phyloP scores from a whole-genome alignment of 2,797 vertebrate genomes.

The Anabas testudineus region DNA sequence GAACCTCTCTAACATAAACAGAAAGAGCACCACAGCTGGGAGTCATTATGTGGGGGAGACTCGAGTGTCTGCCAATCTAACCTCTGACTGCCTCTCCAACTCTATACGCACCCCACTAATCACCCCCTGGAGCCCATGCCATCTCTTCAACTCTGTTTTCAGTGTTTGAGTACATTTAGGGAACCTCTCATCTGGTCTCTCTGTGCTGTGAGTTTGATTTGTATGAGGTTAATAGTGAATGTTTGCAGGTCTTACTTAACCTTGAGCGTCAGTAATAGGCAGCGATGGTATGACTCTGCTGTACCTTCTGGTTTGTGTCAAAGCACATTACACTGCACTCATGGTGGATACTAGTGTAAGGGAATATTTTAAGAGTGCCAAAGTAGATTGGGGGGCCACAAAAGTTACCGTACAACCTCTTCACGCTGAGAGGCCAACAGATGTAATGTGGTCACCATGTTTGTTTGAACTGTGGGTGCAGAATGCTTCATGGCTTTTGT shows the following conservation, averaged over 20 bases:
- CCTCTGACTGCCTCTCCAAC: slow-evolving; percentile 55
- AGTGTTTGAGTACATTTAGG: slow-evolving; percentile 11
- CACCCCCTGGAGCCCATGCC: slow-evolving; percentile 52
- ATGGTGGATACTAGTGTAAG: slow-evolving; percentile 6
- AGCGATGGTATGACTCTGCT: not conserved
- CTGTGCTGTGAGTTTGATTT: slow-evolving; percentile 8
- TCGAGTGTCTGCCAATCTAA: slow-evolving; percentile 68
- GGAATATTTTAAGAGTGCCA: slow-evolving; percentile 2
- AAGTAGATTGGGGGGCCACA: not conserved
- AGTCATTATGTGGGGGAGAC: slow-evolving; percentile 75
- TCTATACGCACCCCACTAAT: slow-evolving; percentile 53
- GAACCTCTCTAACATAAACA: slow-evolving; percentile 67
- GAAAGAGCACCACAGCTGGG: slow-evolving; percentile 70
- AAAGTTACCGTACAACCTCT: slow-evolving; percentile 19
- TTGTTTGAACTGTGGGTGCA: slow-evolving; percentile 61
- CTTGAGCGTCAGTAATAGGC: not conserved
- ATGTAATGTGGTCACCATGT: slow-evolving; percentile 27
- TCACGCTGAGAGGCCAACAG: slow-evolving; percentile 9
- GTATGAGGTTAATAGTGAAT: not conserved
- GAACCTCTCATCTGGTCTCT: slow-evolving; percentile 5
- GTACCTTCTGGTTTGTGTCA: not conserved
- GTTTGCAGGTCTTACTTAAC: not conserved
- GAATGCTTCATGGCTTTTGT: slow-evolving; percentile 33
- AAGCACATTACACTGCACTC: not conserved
- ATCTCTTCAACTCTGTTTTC: slow-evolving; percentile 36